Conservation (phyloP, 2,888 invertebrate genomes). For the Drosophila conformis region DNA sequence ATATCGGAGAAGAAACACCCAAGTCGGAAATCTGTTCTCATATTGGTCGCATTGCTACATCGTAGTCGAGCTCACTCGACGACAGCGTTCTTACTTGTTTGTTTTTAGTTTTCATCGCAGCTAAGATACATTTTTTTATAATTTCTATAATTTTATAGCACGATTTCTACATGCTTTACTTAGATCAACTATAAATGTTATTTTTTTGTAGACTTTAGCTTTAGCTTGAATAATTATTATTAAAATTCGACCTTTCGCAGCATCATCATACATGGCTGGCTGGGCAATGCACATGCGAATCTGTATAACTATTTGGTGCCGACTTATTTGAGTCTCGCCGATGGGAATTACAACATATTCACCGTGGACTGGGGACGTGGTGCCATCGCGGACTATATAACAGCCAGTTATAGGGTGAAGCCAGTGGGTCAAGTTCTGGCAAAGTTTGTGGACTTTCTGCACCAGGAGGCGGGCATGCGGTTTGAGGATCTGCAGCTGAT, state of each 20-base stretch:
- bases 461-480: constrained; percentile 86
- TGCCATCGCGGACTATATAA: constrained; percentile 82
- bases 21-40: too few relatives aligned
- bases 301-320: constrained; percentile 77
- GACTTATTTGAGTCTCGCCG: constrained; percentile 66
- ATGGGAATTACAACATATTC: constrained; percentile 77
- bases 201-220: neutral
- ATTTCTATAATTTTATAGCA: neutral
- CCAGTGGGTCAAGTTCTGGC: constrained; percentile 87
- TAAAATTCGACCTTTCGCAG: constrained; percentile 37
- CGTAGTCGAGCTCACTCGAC: too few relatives aligned
- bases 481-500: constrained; percentile 81
- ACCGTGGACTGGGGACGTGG: constrained; percentile 83
- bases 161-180: neutral
- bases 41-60: too few relatives aligned
- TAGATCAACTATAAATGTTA: neutral
- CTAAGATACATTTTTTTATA: neutral
- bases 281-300: constrained; percentile 79
- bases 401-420: constrained; percentile 82
- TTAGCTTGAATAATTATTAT: neutral
- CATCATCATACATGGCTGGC: constrained; percentile 83
- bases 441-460: constrained; percentile 88
- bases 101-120: neutral
- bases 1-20: too few relatives aligned
- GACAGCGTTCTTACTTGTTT: too few relatives aligned